Conservation (phyloP, 2,888 invertebrate genomes). For the Cancer borealis region DNA sequence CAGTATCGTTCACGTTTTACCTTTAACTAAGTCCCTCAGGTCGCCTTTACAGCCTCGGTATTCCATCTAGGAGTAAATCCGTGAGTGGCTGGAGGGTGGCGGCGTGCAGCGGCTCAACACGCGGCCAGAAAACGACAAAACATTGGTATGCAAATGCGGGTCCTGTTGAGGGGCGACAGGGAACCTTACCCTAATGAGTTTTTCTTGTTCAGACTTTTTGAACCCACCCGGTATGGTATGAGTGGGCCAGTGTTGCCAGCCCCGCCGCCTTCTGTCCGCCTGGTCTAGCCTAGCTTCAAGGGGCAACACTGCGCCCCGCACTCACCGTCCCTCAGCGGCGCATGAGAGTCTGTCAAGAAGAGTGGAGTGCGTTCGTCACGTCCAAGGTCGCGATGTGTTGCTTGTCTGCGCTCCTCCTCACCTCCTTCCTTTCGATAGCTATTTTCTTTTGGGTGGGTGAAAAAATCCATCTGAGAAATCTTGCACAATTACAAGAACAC, state of each 20-base stretch:
- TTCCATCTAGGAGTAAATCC: background rate
- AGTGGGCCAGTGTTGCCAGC: slow-evolving; percentile 5
- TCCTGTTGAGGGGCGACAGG: slow-evolving; percentile 31
- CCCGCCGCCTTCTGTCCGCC: background rate
- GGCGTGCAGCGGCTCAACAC: background rate
- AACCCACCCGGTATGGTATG: slow-evolving; percentile 39
- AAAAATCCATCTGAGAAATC: background rate
- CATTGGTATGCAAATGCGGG: slow-evolving; percentile 58
- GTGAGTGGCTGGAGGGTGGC: background rate
- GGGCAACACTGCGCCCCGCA: background rate
- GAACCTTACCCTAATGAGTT: slow-evolving; percentile 57
- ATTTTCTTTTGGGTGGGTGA: background rate
- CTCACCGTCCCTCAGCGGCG: background rate
- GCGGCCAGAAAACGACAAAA: slow-evolving; percentile 45
- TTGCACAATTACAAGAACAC: background rate
- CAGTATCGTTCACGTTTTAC: background rate
- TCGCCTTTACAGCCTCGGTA: background rate
- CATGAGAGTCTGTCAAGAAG: background rate
- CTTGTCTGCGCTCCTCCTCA: background rate
- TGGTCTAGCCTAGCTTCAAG: background rate
- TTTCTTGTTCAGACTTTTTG: slow-evolving; percentile 62
- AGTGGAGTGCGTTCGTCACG: background rate
- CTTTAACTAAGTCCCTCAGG: background rate
- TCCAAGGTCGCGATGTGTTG: slow-evolving; percentile 1
- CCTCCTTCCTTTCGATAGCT: background rate